Conservation (phyloP, 2,113 vertebrate species). For the Smithornis capensis region DNA sequence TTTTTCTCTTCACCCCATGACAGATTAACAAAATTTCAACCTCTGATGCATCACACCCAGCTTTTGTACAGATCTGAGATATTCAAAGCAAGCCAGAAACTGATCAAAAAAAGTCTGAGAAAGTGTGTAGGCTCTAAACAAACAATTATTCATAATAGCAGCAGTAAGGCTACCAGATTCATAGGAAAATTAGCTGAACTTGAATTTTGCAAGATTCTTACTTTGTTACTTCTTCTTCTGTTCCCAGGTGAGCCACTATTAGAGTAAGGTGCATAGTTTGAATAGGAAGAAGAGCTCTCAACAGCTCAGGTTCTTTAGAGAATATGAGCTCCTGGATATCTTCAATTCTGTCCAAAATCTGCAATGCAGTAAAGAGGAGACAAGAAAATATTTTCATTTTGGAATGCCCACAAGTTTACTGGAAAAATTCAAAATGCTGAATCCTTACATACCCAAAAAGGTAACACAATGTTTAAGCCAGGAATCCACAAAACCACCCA, state of each 20-base stretch:
- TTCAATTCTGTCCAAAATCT: slow-evolving; percentile 69
- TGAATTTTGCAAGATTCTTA: neutral
- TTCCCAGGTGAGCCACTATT: slow-evolving; percentile 29
- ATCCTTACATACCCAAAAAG: neutral
- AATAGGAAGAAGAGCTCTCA: slow-evolving; percentile 35
- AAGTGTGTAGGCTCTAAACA: neutral
- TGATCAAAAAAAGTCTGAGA: neutral
- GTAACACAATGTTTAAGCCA: neutral
- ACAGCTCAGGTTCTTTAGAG: slow-evolving; percentile 48
- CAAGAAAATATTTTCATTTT: neutral
- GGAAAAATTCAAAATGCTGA: neutral
- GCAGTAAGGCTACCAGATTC: neutral
- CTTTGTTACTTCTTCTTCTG: slow-evolving; percentile 51
- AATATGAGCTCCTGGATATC: slow-evolving; percentile 47
- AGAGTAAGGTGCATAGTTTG: slow-evolving; percentile 33
- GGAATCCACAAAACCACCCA: neutral
- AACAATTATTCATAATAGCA: neutral
- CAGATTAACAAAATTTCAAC: neutral
- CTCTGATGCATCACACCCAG: neutral
- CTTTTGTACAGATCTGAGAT: neutral
- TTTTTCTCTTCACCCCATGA: neutral
- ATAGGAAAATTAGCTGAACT: neutral
- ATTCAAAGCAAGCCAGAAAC: neutral
- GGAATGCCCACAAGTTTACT: neutral
- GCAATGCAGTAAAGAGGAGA: neutral